Evolutionary conservation across 2,113 vertebrate species (phyloP), one percentile per base, ranked within the genome.

Genomic region (Cygnus buccinator): DNA sequence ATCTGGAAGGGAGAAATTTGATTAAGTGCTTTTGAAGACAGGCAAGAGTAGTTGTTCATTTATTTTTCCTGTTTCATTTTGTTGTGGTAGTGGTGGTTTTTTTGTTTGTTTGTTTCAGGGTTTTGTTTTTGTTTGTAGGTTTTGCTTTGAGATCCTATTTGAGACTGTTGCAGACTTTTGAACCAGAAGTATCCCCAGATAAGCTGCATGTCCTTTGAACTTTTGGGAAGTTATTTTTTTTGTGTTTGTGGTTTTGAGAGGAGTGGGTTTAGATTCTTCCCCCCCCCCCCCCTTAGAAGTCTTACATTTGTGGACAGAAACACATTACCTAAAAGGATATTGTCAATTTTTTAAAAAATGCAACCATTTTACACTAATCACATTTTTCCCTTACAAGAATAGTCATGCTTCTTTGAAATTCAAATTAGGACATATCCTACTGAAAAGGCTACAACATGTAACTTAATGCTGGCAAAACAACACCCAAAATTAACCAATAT

Each of bases 241-340:
- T 37, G 10, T 33, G 23, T 20, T 61, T 61, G 18, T 33, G 7
- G 4, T 80, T 66, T 84, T 29, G 11, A 58, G 14, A 4, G 5
- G 52, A 31, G 21, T 29, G 3, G 15, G 2, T 4, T 55, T 23
- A 23, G 15, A 18, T 54, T 95, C 80, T 39, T 39, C 9, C 39
- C 39, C 39, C 39, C 39, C 39, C 39, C 39, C 37, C 37, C 10
- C 39, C 70, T 90, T 76, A 61, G 1, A 50, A 90, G n/a, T 75
- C 19, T 93, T 92, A 18, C 3, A 87, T 70, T 89, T 96, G 95
- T 95, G 96, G 95, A 96, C 95, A 96, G 70, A 93, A 97, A 93
- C 89, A 95, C 84, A 93, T 89, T 58, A 54, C 95, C n/a, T 96
- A 95, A 75, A 96, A 97, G 96, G 96, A 96, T 95, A 96, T 9